phyloP scores from a whole-genome alignment of 1,140 invertebrate species.

The Drosophila pallidifrons region DNA sequence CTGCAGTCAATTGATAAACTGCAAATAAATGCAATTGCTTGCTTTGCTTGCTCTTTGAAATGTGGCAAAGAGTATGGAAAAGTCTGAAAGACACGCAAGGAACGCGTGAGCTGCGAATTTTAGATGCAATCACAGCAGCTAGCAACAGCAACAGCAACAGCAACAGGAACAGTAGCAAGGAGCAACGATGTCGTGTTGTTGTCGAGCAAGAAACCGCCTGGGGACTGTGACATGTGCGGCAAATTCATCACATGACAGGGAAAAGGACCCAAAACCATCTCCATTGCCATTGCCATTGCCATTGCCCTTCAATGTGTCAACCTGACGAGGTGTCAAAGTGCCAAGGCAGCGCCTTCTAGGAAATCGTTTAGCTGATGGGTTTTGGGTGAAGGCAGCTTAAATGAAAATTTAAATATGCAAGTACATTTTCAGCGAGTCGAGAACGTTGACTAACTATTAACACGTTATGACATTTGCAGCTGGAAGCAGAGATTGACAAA shows the following conservation, averaged over 20 bases:
- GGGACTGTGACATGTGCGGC: slow-evolving; percentile 39
- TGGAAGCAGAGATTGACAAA: slow-evolving; percentile 36
- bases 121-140: slow-evolving; percentile 37
- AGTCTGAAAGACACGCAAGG: not conserved
- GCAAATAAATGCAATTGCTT: no score
- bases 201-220: slow-evolving; percentile 25
- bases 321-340: slow-evolving; percentile 23
- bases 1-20: no score
- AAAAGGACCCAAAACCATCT: not conserved
- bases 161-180: not conserved
- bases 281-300: not conserved
- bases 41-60: no score
- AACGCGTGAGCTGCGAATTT: not conserved
- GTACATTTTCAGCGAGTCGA: slow-evolving; percentile 57
- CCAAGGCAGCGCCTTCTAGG: slow-evolving; percentile 3
- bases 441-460: slow-evolving; percentile 75
- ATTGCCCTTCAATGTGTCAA: slow-evolving; percentile 41
- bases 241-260: slow-evolving; percentile 31
- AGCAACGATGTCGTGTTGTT: slow-evolving; percentile 14
- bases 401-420: slow-evolving; percentile 77
- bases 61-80: not conserved
- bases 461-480: slow-evolving; percentile 71
- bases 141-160: not conserved
- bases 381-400: slow-evolving; percentile 24
- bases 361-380: not conserved